A percentile compares a stretch with the other conserved stretches of the same genome.
Evolutionary conservation across 2,113 vertebrate genomes (phyloP).

Genomic region (Hyaena hyaena): DNA sequence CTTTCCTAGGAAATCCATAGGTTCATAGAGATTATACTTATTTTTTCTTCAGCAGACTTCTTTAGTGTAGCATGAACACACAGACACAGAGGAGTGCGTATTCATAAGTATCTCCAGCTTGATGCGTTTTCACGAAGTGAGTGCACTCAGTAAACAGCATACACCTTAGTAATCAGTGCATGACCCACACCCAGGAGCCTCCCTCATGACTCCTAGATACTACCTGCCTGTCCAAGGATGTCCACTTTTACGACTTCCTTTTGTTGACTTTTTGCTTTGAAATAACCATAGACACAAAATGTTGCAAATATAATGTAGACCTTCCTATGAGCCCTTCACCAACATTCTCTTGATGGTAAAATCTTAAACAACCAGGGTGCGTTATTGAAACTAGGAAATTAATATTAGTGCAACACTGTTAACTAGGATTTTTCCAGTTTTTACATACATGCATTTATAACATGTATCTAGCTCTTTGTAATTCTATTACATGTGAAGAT

Average conservation of each 20-base stretch:
- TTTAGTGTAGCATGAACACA: neutral
- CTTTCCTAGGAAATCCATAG: neutral
- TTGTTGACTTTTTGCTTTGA: neutral
- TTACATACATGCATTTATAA: neutral
- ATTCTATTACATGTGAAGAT: neutral
- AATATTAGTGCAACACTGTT: neutral
- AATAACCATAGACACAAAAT: neutral
- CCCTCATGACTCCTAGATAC: neutral
- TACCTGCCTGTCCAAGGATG: neutral
- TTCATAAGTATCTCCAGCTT: neutral
- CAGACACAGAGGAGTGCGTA: neutral
- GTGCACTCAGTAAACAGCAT: neutral
- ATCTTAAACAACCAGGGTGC: neutral
- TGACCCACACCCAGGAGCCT: neutral
- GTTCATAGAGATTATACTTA: neutral
- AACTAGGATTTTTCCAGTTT: neutral
- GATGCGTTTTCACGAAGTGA: neutral
- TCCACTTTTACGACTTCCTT: neutral
- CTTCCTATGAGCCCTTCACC: neutral
- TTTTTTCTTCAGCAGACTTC: neutral
- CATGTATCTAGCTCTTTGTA: neutral
- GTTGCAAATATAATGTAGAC: neutral
- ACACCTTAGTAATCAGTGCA: neutral
- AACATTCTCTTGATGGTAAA: neutral
- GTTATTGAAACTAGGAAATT: neutral